phyloP scores from a whole-genome alignment of 2,113 vertebrate species.

The Petrocephalus zakoni region DNA sequence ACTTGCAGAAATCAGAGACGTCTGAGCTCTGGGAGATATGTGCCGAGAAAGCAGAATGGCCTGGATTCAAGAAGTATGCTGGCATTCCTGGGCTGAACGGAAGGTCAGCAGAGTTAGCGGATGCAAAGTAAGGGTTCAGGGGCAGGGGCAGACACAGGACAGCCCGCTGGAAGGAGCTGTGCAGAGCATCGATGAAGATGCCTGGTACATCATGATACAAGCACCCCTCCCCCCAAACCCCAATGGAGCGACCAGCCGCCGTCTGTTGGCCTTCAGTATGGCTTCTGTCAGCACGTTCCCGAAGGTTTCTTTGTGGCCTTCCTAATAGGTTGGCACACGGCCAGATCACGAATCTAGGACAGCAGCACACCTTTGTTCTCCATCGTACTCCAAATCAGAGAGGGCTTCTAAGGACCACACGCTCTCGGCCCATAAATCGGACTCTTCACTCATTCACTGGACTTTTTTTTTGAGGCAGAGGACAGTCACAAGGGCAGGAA shows the following conservation, averaged over 20 bases:
- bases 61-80: background rate
- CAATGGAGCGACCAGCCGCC: background rate
- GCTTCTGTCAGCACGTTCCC: conserved; percentile 31
- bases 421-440: background rate
- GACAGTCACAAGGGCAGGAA: background rate
- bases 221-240: background rate
- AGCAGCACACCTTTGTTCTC: background rate
- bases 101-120: background rate
- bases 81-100: background rate
- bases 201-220: background rate
- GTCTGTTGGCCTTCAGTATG: background rate
- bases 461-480: background rate
- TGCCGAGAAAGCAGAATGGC: background rate
- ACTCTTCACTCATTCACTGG: background rate
- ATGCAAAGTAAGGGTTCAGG: background rate
- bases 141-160: background rate
- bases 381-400: background rate
- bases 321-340: conserved; percentile 25
- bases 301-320: background rate
- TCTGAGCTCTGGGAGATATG: background rate
- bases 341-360: conserved; percentile 20
- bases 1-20: background rate
- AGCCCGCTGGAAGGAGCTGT: background rate
- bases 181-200: conserved; percentile 14
- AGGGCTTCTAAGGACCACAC: background rate